Conservation (phyloP, 53 echinoderm and acorn worm genomes). For the Arbacia lixula region DNA sequence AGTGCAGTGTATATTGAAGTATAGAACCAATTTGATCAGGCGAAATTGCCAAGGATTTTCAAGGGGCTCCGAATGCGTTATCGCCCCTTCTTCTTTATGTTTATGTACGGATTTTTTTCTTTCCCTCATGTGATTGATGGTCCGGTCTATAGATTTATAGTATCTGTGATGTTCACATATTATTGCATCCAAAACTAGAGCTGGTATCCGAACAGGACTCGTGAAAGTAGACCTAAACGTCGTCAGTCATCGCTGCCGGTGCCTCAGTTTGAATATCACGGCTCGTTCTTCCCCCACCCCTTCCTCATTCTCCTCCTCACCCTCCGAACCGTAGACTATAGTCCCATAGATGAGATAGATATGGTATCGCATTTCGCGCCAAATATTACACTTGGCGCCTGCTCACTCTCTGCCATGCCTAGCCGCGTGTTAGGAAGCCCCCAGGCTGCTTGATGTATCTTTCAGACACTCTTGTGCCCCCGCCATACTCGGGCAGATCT, state of each 20-base stretch:
- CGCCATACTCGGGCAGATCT: not conserved
- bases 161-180: too few species aligned
- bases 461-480: not conserved
- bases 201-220: not conserved
- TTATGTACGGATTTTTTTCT: too few species aligned
- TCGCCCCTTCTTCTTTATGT: too few species aligned
- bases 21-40: too few species aligned
- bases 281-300: slow-evolving; percentile 30
- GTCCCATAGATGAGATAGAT: slow-evolving; percentile 31
- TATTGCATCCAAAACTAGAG: not conserved
- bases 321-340: too few species aligned
- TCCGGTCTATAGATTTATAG: too few species aligned
- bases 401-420: not conserved
- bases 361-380: slow-evolving; percentile 53
- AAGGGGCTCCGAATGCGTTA: too few species aligned
- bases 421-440: not conserved
- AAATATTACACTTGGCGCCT: slow-evolving; percentile 46
- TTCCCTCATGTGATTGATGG: too few species aligned
- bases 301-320: too few species aligned
- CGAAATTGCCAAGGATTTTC: too few species aligned
- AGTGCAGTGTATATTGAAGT: too few species aligned
- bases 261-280: slow-evolving; percentile 27
- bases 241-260: slow-evolving; percentile 17
- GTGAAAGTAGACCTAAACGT: not conserved
- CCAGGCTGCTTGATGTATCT: not conserved